Evolutionary conservation across 2,797 vertebrate species (phyloP), one percentile per base, ranked within the genome.

Genomic region (Helarctos malayanus): DNA sequence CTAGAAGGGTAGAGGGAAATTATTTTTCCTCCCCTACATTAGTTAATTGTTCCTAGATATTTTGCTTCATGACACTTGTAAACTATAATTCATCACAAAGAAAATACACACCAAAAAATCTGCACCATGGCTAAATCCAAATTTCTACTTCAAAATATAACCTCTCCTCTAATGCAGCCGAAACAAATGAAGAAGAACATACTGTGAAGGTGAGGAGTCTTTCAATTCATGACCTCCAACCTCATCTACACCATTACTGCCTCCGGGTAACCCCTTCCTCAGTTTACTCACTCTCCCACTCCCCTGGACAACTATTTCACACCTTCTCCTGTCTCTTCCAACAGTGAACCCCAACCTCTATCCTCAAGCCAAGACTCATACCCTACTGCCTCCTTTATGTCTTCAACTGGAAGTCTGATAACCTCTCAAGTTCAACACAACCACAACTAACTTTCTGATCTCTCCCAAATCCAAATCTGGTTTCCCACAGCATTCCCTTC

Each of bases 191-290:
- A 68, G 52, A 71, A 97, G 25, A 81, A 84, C 11, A 71, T 11
- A 25, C 79, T 75, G 45, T 59, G 41, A 87, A 27, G 23, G 52
- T 57, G 56, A 93, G 11, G 29, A 80, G 49, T 49, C 61, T 83
- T 86, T 86, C 82, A 69, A 69, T 47, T 86, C 69, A 76, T 91
- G 54, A 92, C 83, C 68, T 95, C 15, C 23, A 94, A 93, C n/a
- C 13, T 81, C 75, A 87, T 65, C 87, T 71, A 68, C 19, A 94
- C 59, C 16, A 29, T 69, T 41, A 57, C 79, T 76, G 41, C 32
- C 71, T 92, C 35, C 4, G 52, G 84, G 38, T 19, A 88, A 35
- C 41, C 59, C 32, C 3, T 83, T 52, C 63, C 87, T 84, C 29
- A 57, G 61, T 45, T 90, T 19, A 84, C 38, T 89, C 38, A 29